These are phyloP conservation scores for Rhizomys pruinosus DNA, from an alignment of 2,113 vertebrate genomes.

Conservation along the genomic window DNA sequence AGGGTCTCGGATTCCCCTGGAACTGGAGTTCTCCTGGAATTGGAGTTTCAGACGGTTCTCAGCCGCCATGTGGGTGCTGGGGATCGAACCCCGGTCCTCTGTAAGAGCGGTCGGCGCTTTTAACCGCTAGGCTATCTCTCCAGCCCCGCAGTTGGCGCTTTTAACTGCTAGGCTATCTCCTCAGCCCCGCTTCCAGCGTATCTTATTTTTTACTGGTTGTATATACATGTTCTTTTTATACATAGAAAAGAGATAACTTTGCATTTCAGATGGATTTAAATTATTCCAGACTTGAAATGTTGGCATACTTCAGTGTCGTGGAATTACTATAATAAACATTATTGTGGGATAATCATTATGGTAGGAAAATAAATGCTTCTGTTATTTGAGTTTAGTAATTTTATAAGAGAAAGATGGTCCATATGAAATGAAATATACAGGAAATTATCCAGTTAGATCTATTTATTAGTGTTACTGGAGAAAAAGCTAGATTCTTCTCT, in stretches of 20 bases:
- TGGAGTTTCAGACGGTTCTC: too few relatives aligned
- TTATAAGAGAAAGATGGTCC: not conserved
- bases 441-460: not conserved
- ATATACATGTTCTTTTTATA: too few relatives aligned
- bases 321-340: not conserved
- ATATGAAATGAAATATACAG: constrained; percentile 2
- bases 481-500: not conserved
- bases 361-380: not conserved
- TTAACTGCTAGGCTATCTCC: too few relatives aligned
- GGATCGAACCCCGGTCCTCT: too few relatives aligned
- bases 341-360: not conserved
- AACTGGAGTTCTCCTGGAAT: too few relatives aligned
- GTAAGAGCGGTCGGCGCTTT: too few relatives aligned
- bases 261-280: not conserved
- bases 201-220: too few relatives aligned
- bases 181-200: too few relatives aligned
- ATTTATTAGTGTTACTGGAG: not conserved
- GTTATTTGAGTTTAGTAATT: not conserved
- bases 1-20: too few relatives aligned
- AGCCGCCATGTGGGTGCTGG: too few relatives aligned
- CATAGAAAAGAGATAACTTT: not conserved
- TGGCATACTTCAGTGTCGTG: not conserved
- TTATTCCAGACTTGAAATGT: not conserved
- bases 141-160: too few relatives aligned
- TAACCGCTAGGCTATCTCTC: too few relatives aligned